A percentile compares a stretch with the other conserved stretches of the same genome.
These are phyloP conservation scores for Baryphthengus martii DNA, from an alignment of 2,113 vertebrate genomes.

Conservation along the genomic window DNA sequence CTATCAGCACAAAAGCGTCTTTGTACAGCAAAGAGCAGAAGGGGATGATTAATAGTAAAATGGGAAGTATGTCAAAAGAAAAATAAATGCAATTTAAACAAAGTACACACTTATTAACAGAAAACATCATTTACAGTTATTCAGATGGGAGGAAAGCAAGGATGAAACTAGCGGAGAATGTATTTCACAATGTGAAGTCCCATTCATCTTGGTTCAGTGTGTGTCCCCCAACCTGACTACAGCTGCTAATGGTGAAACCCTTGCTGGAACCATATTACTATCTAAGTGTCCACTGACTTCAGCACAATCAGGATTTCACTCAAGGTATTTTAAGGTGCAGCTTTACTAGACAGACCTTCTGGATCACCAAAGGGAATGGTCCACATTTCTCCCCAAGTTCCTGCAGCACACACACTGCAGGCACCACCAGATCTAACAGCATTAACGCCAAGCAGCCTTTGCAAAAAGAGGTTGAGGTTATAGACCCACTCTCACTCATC, in stretches of 20 bases:
- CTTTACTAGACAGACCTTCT: neutral
- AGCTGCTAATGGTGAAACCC: constrained; percentile 10
- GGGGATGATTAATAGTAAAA: constrained; percentile 45
- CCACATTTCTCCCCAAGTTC: neutral
- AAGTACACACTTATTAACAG: constrained; percentile 59
- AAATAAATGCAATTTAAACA: constrained; percentile 59
- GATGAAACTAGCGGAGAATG: constrained; percentile 25
- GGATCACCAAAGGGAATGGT: neutral
- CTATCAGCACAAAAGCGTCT: constrained; percentile 32
- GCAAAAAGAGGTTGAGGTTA: neutral
- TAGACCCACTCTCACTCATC: neutral
- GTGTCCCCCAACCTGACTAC: neutral
- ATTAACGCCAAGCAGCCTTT: fast-evolving
- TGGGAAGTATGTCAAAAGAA: constrained; percentile 24
- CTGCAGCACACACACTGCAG: neutral
- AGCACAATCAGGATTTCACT: neutral
- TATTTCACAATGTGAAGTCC: constrained; percentile 23
- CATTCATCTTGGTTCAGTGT: constrained; percentile 12
- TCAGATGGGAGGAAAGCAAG: constrained; percentile 38
- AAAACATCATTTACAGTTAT: constrained; percentile 54
- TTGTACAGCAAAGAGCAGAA: constrained; percentile 29
- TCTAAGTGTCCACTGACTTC: neutral
- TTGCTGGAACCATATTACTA: neutral
- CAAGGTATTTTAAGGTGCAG: neutral
- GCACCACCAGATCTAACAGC: neutral